Base-by-base conservation (phyloP, 2,888 invertebrate species). In the Syritta pipiens region DNA sequence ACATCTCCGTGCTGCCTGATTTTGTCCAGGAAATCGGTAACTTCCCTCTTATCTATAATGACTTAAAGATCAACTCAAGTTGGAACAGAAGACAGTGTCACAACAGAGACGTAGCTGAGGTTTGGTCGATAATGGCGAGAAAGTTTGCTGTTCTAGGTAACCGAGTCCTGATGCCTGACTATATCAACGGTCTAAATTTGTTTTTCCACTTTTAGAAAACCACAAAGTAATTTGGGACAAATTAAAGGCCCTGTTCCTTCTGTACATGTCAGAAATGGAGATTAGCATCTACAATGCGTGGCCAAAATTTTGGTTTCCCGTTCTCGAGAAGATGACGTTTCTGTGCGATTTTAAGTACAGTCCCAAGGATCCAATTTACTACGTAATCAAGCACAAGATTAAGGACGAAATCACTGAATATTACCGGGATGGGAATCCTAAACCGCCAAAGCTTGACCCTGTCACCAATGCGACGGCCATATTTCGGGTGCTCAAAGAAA, bases 11-110 rank as follows among this genome's bases (percentile, higher is more conserved):
- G 2, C 3, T 77, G 30, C 51, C 77, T 0, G 60, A 65, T 6
- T 71, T 77, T 35, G 35, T 77, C 12, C 71, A 71, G 6, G 77
- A 77, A 35, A 77, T 77, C 2, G 42, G 77, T 0, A 53, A 77
- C 30, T 65, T 77, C 14, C 65, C 77, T 4, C 40, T 77, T 1
- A 60, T 77, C 10, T 71, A 72, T 10, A 30, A 60, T 2, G 77
- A 77, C 12, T 22, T 67, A 5, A 77, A 71, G 30, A 42, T 77
- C 28, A 77, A 71, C 14, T 65, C 77, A 1, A 77, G 40, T 10
- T 77, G 77, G 77, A 77, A 77, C 17, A 46, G 77, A n/a, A 67
- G 77, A 10, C 77, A 77, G n/a, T 77, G 72, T 4, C 53, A 77
- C 22, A 4, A 42, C 0, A n/a, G 77, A 22, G 77, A 77, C 10